These are phyloP conservation scores for Phenganax stokvisi DNA, from an alignment of 92 coral and sea anemone genomes.

Conservation along the genomic window DNA sequence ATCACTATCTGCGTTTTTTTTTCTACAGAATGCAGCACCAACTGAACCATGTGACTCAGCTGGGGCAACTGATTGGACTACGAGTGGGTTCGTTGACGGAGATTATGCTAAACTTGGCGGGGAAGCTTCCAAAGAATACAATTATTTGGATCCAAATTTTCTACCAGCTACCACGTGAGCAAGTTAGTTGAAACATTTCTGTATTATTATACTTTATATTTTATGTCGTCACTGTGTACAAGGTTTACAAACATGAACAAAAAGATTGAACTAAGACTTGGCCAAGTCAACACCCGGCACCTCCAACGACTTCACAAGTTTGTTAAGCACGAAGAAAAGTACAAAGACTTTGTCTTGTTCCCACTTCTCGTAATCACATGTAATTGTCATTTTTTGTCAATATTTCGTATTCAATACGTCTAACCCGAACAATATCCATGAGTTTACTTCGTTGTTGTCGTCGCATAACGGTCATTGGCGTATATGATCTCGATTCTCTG, in stretches of 20 bases:
- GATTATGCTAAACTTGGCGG: constrained; percentile 72
- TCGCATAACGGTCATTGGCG: background rate
- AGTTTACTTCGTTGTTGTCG: background rate
- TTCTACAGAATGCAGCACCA: too few relatives aligned
- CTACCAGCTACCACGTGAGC: constrained; percentile 88
- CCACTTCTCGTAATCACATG: too few relatives aligned
- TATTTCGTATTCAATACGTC: constrained; percentile 21
- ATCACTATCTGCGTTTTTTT: too few relatives aligned
- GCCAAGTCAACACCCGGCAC: too few relatives aligned
- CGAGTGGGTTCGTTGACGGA: constrained; percentile 70
- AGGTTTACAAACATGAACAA: background rate
- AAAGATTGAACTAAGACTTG: too few relatives aligned
- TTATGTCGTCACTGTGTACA: too few relatives aligned
- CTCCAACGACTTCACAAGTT: too few relatives aligned
- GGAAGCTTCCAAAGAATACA: constrained; percentile 64
- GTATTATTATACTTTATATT: too few relatives aligned
- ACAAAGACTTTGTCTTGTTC: too few relatives aligned
- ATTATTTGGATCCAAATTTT: constrained; percentile 90
- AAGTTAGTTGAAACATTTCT: background rate
- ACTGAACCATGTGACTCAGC: constrained; percentile 16
- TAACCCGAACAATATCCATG: constrained; percentile 11
- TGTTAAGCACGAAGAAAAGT: too few relatives aligned
- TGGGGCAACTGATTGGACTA: constrained; percentile 54
- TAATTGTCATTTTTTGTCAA: background rate
- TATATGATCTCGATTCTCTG: background rate